Evolutionary conservation across 2,888 invertebrate species (phyloP), one percentile per base, ranked within the genome.

Genomic region (Napeogenes inachia): DNA sequence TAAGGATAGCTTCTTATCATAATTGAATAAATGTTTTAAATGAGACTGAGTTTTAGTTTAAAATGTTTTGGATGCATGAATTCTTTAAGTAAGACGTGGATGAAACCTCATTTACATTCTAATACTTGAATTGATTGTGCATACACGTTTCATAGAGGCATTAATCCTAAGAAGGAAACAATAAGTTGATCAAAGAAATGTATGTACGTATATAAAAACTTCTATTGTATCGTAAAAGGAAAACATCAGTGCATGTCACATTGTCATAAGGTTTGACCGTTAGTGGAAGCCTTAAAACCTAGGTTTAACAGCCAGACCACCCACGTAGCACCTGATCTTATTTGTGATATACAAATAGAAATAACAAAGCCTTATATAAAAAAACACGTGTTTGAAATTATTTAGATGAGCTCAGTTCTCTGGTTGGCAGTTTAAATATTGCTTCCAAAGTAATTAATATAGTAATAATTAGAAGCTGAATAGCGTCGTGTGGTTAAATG

Each of bases 211-310:
- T 50, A 50, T 30, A 50, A 8, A 10, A 42, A 42, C 5, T 13
- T 47, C 55, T 56, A 62, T 62, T 57, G 60, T 63, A 60, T 21
- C 60, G 45, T 63, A 57, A 57, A 60, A 54, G 63, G 63, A 42
- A 60, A 54, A 57, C 50, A 33, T 42, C 12, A 2, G 60, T 38
- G 57, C 54, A 63, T 57, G 54, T 60, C 56, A 56, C n/a, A 56
- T 56, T 56, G 33, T 50, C 42, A 63, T 63, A 63, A 57, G 54
- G 59, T 56, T 63, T 55, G 57, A 63, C 57, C 57, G 54, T 57
- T 54, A 57, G 63, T 65, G 56, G 59, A 67, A 63, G 65, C 59
- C 62, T 63, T 63, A 66, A 63, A 66, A 61, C 66, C 61, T 64
- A 62, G 64, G 64, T 64, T 63, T 61, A 66, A 59, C 45, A 47